Base-by-base conservation (phyloP, 2,113 vertebrate species). In the Apodemus speciosus region DNA sequence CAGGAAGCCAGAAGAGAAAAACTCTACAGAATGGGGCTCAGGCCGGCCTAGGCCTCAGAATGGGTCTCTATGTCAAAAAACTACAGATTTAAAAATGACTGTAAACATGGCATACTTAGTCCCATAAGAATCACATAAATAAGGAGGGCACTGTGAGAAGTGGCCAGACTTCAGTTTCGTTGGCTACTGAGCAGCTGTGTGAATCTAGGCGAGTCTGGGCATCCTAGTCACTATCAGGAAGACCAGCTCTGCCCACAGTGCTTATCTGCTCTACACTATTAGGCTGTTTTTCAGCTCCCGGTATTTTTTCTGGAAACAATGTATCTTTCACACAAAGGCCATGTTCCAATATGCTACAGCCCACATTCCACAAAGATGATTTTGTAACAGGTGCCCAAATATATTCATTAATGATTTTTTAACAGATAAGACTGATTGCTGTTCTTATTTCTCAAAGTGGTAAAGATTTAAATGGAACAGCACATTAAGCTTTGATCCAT, bases 401-500 rank as follows among this genome's bases (percentile, higher is more conserved):
- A 77, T 8, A n/a, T 77, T 30, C 73, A 25, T 75, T 81, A 83
- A 51, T 89, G 84, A 88, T 21, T 84, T 73, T 40, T n/a, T n/a
- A 53, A 46, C 35, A 75, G 30, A 94, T 80, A 40, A 92, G 51
- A 68, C 0, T 80, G 38, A 93, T 43, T 76, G 40, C 72, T n/a
- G 21, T 20, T n/a, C 38, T 94, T 27, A 88, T 25, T 87, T 25
- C 56, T 76, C 81, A 92, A 53, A 77, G n/a, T 20, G 84, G 75
- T 32, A 95, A 75, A 56, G 58, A 84, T 83, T 92, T 85, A 89
- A 51, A 81, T 60, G 30, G 92, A 14, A 85, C 81, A 62, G n/a
- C 40, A 85, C 8, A 64, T 20, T 43, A 76, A 73, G 86, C 40
- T 58, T 79, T 53, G 58, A 92, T 69, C 51, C 46, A 75, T 40